Base-by-base conservation (phyloP, 2,888 invertebrate genomes). In the Allygus modestus region DNA sequence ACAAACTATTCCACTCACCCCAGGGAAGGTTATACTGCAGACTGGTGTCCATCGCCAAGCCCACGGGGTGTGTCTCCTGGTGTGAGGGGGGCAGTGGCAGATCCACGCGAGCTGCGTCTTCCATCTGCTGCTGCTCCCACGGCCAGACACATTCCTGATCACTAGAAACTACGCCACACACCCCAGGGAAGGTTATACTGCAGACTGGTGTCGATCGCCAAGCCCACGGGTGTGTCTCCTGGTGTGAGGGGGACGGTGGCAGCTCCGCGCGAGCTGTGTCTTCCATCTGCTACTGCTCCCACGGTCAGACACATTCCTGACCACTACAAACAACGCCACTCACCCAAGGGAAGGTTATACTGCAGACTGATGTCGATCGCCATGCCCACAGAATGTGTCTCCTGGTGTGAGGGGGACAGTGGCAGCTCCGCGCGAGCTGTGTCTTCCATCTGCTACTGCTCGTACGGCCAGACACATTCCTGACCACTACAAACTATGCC, bases 201-300 rank as follows among this genome's bases (percentile, higher is more conserved):
- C 0, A 94, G 92, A 41, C 95, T 94, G 5, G 93, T 94, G 88
- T 97, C 96, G 0, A 97, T 91, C 7, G 94, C 93, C 84, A 97
- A 90, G 15, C 98, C 98, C 71, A 97, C 91, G 97, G 97, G 89
- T 94, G 96, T 5, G 96, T 96, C 88, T 98, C 97, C 9, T 89
- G 89, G 86, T 94, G 94, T 17, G 93, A 93, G 75, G 93, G 91
- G 85, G 94, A 94, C 20, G 97, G 90, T 0, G 98, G 98, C 84
- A 98, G 91, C 90, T 97, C 97, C 0, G 97, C 97, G 84, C 97
- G 92, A 0, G 94, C 94, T 85, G 94, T 93, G 89, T 97, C 97
- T 61, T 93, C 94, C 89, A 96, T 92, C 87, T 93, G 94, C 95
- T 97, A 97, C 87, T 96, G 96, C 73, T 93, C 91, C 98, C 98